Percentiles rank a stretch among this genome's conserved stretches.
phyloP scores from a whole-genome alignment of 2,113 vertebrate species.

The Rhombomys opimus region DNA sequence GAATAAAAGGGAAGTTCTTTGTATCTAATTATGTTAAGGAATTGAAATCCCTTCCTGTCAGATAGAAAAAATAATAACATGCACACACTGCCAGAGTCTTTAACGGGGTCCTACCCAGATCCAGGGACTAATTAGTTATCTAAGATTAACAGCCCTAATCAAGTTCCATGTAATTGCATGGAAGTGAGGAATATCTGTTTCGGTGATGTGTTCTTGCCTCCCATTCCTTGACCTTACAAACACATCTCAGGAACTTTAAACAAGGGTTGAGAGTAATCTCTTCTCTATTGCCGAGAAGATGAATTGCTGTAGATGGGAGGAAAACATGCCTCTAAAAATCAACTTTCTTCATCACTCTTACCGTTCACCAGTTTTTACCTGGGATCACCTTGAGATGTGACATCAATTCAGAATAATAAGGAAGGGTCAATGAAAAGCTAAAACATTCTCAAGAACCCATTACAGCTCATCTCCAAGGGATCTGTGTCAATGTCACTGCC shows the following conservation, averaged over 20 bases:
- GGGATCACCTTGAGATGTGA: conserved; percentile 80
- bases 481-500: conserved; percentile 49
- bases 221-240: conserved; percentile 54
- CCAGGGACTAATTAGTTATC: conserved; percentile 61
- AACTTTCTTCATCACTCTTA: conserved; percentile 75
- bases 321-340: conserved; percentile 72
- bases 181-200: conserved; percentile 19
- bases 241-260: conserved; percentile 59
- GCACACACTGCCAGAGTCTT: conserved; percentile 36
- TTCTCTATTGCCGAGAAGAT: conserved; percentile 43
- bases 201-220: neutral
- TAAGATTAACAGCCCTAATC: conserved; percentile 21
- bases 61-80: neutral
- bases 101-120: conserved; percentile 31
- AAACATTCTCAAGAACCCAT: conserved; percentile 80
- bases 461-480: conserved; percentile 72
- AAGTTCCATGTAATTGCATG: conserved; percentile 55
- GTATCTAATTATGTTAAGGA: conserved; percentile 68
- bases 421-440: conserved; percentile 79
- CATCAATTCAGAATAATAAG: conserved; percentile 80
- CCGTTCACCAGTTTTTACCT: conserved; percentile 71
- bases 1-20: conserved; percentile 63
- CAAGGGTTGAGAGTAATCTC: conserved; percentile 60
- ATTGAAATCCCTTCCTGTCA: conserved; percentile 60
- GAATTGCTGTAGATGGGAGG: conserved; percentile 57